These are phyloP conservation scores for Enteromius viviparus DNA, from an alignment of 2,797 vertebrate genomes.

Conservation along the genomic window DNA sequence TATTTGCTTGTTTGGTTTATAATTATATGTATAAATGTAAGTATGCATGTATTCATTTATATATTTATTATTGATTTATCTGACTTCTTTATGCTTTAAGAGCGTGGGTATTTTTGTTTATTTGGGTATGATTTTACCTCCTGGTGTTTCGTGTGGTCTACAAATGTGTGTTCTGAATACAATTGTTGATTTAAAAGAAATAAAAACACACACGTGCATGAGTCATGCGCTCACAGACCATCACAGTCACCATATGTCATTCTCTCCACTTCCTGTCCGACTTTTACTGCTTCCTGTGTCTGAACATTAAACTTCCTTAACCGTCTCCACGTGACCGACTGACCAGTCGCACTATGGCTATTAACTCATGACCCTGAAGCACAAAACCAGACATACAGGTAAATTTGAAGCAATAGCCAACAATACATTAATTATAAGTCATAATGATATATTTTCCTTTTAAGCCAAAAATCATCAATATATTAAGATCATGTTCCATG, in stretches of 20 bases:
- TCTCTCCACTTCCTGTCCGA: slow-evolving; percentile 71
- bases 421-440: no score
- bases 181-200: neutral
- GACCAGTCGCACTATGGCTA: neutral
- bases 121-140: neutral
- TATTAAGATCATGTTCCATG: no score
- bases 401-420: no score
- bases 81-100: no score
- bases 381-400: no score
- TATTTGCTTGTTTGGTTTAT: neutral
- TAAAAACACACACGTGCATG: neutral
- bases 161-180: neutral
- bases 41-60: no score
- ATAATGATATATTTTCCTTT: no score
- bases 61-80: no score
- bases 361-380: no score
- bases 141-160: neutral
- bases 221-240: slow-evolving; percentile 37
- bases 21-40: neutral
- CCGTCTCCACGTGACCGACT: slow-evolving; percentile 1
- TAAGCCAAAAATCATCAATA: no score
- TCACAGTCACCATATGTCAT: slow-evolving; percentile 55
- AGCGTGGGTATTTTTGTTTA: neutral
- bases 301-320: slow-evolving; percentile 28
- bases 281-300: slow-evolving; percentile 69